Conservation (phyloP, 1,140 invertebrate species). For the Trichogramma pretiosum region DNA sequence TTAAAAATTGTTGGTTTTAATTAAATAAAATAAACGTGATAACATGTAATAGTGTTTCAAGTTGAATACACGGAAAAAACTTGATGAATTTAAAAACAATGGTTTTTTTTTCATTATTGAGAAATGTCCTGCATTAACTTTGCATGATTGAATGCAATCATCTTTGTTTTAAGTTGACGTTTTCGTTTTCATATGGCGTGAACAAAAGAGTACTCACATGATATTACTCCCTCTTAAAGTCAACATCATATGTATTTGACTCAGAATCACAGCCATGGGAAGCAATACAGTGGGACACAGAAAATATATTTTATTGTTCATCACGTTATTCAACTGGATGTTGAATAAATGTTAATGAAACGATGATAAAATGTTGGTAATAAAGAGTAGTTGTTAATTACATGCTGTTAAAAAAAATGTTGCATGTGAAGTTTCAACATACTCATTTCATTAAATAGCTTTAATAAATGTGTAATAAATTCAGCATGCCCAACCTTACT, state of each 20-base stretch:
- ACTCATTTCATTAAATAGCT: too few relatives aligned
- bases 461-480: too few relatives aligned
- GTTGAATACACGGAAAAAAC: neutral
- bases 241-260: slow-evolving; percentile 41
- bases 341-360: slow-evolving; percentile 9
- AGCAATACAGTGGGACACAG: slow-evolving; percentile 29
- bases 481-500: too few relatives aligned
- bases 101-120: slow-evolving; percentile 1
- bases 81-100: neutral
- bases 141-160: slow-evolving; percentile 5
- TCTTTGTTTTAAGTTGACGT: slow-evolving; percentile 10
- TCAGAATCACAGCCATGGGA: slow-evolving; percentile 41
- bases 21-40: too few relatives aligned
- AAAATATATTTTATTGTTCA: slow-evolving; percentile 2
- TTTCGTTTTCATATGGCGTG: slow-evolving; percentile 32
- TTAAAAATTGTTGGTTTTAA: too few relatives aligned
- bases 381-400: too few relatives aligned
- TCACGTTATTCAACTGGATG: slow-evolving; percentile 1
- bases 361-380: too few relatives aligned
- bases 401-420: too few relatives aligned
- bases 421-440: too few relatives aligned
- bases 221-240: slow-evolving; percentile 44
- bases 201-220: slow-evolving; percentile 39
- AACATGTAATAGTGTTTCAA: slow-evolving; percentile 5
- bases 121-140: slow-evolving; percentile 11